These are phyloP conservation scores for Nyctereutes procyonoides DNA, from an alignment of 2,113 vertebrate genomes.

Conservation along the genomic window DNA sequence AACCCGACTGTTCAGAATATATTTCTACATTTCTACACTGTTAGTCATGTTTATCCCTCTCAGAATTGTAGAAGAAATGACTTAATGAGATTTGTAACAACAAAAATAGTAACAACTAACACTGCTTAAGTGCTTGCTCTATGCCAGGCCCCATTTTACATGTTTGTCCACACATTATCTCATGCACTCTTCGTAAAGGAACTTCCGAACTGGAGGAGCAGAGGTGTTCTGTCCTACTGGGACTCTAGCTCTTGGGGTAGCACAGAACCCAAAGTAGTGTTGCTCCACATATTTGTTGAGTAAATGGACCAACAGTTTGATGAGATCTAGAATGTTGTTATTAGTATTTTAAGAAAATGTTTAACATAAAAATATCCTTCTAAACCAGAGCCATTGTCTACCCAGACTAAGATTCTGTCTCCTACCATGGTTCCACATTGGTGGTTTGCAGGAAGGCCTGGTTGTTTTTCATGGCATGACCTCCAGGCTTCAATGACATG, in stretches of 20 bases:
- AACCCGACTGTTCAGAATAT: neutral
- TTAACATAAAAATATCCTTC: constrained; percentile 47
- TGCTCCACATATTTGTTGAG: neutral
- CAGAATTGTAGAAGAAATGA: neutral
- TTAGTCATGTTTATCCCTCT: neutral
- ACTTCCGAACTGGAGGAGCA: neutral
- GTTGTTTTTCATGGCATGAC: neutral
- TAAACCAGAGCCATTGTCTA: neutral
- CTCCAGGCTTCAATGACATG: neutral
- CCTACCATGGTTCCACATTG: neutral
- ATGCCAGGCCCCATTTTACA: neutral
- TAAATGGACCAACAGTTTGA: constrained; percentile 6
- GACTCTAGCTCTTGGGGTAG: neutral
- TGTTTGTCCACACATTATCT: neutral
- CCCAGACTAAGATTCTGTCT: neutral
- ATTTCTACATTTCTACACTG: constrained; percentile 18
- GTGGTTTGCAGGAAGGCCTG: neutral
- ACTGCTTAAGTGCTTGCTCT: neutral
- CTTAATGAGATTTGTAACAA: neutral
- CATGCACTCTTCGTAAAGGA: neutral
- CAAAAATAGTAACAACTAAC: neutral
- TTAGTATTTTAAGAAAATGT: neutral
- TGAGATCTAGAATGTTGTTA: neutral
- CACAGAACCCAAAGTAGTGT: neutral
- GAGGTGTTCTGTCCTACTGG: neutral